A percentile compares a stretch with the other conserved stretches of the same genome.
These are phyloP conservation scores for Chondrilla cf. caribensis DNA, from an alignment of 37 sponge, comb jelly and placozoan species.

Conservation along the genomic window DNA sequence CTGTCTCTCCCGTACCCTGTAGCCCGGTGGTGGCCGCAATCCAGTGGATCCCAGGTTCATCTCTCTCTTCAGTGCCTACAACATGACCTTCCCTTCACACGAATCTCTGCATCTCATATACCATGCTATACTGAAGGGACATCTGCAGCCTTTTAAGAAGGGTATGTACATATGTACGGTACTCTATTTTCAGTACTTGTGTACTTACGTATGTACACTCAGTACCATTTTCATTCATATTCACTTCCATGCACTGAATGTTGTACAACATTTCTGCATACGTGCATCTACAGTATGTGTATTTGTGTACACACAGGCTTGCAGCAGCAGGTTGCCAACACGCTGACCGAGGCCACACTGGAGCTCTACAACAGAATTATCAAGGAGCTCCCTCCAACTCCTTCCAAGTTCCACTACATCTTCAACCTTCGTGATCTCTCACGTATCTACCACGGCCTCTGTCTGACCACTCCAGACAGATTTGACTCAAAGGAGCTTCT, in stretches of 20 bases:
- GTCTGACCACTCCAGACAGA: conserved; percentile 74
- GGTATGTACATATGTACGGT: conserved; percentile 23
- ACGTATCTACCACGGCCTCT: conserved; percentile 95
- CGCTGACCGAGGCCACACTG: conserved; percentile 84
- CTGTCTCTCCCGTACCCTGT: neutral
- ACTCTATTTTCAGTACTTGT: no score
- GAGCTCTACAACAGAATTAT: conserved; percentile 88
- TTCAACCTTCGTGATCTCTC: conserved; percentile 98
- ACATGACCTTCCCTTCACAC: conserved; percentile 93
- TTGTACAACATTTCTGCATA: no score
- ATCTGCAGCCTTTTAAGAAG: conserved; percentile 85
- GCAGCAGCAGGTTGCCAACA: conserved; percentile 77
- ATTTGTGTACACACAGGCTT: conserved; percentile 27
- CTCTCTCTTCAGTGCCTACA: conserved; percentile 92
- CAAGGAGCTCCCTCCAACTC: conserved; percentile 93
- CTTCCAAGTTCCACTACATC: conserved; percentile 99
- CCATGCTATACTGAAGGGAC: conserved; percentile 87
- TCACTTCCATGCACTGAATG: no score
- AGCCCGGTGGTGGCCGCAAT: conserved; percentile 98
- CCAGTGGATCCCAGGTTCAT: conserved; percentile 94
- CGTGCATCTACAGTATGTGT: neutral
- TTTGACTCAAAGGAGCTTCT: conserved; percentile 48
- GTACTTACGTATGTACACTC: no score
- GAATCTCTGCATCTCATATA: conserved; percentile 92
- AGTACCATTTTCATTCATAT: no score